Base-by-base conservation (phyloP, 2,888 invertebrate genomes). In the Thereva unica region DNA sequence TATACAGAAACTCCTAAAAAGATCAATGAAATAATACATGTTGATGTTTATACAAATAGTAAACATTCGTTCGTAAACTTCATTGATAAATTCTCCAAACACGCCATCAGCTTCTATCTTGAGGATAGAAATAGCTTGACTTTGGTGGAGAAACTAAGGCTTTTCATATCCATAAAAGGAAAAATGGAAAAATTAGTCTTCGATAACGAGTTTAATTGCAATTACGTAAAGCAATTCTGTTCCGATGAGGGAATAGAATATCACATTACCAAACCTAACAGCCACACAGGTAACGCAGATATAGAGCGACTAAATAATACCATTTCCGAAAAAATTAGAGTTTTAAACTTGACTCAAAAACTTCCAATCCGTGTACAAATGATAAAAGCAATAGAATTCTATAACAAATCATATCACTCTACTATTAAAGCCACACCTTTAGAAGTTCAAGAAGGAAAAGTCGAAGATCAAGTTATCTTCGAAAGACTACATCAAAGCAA, bases 51-150 rank as follows among this genome's bases (percentile, higher is more conserved):
- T 10, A 5, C 35, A n/a, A 47, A 45, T 49, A 40, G 55, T n/a
- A 55, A 67, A 63, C 54, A 67, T 40, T 9, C 35, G 1, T 67
- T 67, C 54, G 55, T 67, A 23, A 61, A 45, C n/a, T 59, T 67
- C n/a, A 38, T 67, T 6, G 67, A 61, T 45, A 69, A 69, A 54
- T 69, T 69, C 45, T 67, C 61, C 7, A 59, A 67, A 47, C 50
- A 67, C 41, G 55, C n/a, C 3, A 54, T 12, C 7, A 35, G 42
- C 35, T 41, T 66, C 41, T 50, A 66, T 37, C 37, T 57, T 8
- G 53, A 57, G 53, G 66, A 66, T 35, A 8, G 37, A 23, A 56
- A 56, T 7, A 42, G 8, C n/a, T n/a, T 23, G 45, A 59, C 67
- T 12, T 5, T 67, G 8, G 6, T 67, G 4, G 47, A 67, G 49